Evolutionary conservation across 2,888 invertebrate genomes (phyloP).

Genomic region (Melangyna quadrimaculata): DNA sequence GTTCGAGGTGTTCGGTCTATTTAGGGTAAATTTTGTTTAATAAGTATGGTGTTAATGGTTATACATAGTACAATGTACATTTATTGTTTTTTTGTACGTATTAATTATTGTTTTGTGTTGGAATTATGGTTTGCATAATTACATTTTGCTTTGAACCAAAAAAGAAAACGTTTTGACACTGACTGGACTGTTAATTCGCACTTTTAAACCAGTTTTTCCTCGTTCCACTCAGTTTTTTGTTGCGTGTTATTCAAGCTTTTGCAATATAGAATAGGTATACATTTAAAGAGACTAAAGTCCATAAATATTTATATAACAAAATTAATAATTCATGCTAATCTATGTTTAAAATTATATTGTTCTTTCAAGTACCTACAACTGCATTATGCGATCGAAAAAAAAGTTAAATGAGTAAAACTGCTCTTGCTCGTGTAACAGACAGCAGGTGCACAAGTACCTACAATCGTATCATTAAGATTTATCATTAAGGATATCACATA

Average conservation of each 20-base stretch:
- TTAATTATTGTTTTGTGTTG: background rate
- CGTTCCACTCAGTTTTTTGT: background rate
- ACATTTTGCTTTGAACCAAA: conserved; percentile 1
- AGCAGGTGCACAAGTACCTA: too few relatives aligned
- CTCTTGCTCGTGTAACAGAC: too few relatives aligned
- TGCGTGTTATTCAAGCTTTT: background rate
- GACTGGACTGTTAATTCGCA: background rate
- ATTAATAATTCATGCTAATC: too few relatives aligned
- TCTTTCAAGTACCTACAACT: too few relatives aligned
- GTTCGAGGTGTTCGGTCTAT: conserved; percentile 16
- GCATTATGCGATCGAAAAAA: too few relatives aligned
- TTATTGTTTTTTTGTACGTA: background rate
- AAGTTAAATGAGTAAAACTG: too few relatives aligned
- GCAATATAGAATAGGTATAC: too few relatives aligned
- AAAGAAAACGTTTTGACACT: background rate
- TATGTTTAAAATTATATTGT: too few relatives aligned
- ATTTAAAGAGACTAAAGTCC: too few relatives aligned
- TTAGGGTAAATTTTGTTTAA: conserved; percentile 18
- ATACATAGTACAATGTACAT: background rate
- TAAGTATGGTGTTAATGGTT: background rate
- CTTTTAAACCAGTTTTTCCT: conserved; percentile 40
- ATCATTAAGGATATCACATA: too few relatives aligned
- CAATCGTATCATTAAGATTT: too few relatives aligned
- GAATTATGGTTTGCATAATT: conserved; percentile 26
- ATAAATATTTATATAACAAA: too few relatives aligned